These are phyloP conservation scores for Phalacrocorax brasilianus DNA, from an alignment of 2,113 vertebrate genomes.

Conservation along the genomic window DNA sequence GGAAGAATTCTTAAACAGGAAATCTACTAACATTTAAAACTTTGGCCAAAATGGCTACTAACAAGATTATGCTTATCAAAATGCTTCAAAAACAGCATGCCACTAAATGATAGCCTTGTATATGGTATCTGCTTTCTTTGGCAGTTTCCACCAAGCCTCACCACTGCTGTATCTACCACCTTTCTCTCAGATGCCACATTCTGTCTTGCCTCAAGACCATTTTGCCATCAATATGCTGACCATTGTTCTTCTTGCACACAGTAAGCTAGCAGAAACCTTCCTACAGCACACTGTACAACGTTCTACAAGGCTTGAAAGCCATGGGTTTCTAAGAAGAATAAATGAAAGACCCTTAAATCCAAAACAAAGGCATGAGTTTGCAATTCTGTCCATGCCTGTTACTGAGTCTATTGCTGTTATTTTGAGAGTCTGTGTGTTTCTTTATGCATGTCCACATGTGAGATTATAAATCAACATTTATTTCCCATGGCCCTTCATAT, in stretches of 20 bases:
- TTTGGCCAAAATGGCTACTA: not conserved
- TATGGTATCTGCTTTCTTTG: not conserved
- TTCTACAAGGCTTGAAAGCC: not conserved
- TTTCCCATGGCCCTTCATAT: not conserved
- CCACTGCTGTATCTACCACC: not conserved
- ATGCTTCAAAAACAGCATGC: not conserved
- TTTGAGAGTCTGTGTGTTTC: constrained; percentile 6
- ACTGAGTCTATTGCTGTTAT: not conserved
- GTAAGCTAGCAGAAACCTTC: constrained; percentile 30
- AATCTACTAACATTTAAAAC: not conserved
- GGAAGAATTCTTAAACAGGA: not conserved
- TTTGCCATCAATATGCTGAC: not conserved
- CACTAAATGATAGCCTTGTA: not conserved
- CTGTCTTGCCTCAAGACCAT: not conserved
- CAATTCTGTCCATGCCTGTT: not conserved
- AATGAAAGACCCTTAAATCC: constrained; percentile 28
- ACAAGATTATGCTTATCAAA: not conserved
- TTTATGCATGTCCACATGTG: not conserved
- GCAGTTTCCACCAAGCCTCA: not conserved
- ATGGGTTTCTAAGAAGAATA: constrained; percentile 52
- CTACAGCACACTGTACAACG: not conserved
- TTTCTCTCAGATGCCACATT: not conserved
- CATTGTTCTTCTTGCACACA: not conserved
- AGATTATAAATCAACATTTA: not conserved
- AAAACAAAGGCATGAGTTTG: constrained; percentile 9